Evolutionary conservation across 2,113 vertebrate genomes (phyloP).

Genomic region (Panthera uncia): DNA sequence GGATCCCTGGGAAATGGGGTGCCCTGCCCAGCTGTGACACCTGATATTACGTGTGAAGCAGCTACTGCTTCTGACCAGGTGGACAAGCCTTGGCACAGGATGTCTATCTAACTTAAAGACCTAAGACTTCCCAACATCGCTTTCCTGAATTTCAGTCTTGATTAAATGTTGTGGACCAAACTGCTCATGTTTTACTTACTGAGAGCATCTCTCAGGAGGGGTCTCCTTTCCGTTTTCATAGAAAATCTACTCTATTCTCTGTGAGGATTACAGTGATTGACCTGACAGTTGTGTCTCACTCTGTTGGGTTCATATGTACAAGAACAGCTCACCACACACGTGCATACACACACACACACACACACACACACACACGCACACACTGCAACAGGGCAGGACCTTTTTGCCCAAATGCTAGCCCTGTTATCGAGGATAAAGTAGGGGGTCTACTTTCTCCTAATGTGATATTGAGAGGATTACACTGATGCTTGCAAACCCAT

Average conservation of each 20-base stretch:
- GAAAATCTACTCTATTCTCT: not conserved
- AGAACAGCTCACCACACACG: not conserved
- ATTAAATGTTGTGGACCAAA: not conserved
- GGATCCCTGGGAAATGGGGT: not conserved
- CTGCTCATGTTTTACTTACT: not conserved
- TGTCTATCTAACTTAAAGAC: too few species aligned
- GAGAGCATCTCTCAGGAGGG: not conserved
- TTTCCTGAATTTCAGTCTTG: not conserved
- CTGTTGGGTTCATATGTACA: too few species aligned
- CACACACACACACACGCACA: not conserved
- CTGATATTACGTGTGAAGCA: not conserved
- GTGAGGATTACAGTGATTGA: not conserved
- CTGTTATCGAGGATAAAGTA: not conserved
- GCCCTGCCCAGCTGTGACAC: not conserved
- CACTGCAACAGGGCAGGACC: not conserved
- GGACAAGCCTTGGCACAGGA: not conserved
- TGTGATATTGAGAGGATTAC: fast-evolving
- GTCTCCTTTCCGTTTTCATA: not conserved
- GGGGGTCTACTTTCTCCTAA: not conserved
- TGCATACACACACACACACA: not conserved
- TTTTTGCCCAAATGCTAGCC: not conserved
- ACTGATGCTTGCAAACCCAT: not conserved
- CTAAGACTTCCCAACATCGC: not conserved
- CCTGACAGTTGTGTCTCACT: not conserved
- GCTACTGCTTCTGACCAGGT: not conserved